Conservation (phyloP, 2,113 vertebrate genomes). For the Sander vitreus region DNA sequence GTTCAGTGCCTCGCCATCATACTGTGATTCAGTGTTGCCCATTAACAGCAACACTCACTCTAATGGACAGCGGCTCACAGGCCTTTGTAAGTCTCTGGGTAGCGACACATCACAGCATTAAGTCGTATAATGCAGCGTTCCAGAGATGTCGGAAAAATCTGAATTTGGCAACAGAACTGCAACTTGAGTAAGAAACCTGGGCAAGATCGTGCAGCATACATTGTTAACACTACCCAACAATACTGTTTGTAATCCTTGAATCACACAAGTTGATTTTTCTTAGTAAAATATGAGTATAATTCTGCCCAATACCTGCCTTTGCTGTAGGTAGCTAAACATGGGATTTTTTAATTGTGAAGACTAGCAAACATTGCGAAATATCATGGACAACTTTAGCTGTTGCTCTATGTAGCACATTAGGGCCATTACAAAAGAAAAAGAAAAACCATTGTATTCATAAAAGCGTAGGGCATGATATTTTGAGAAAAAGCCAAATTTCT, state of each 20-base stretch:
- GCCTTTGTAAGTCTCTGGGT: not conserved
- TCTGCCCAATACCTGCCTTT: not conserved
- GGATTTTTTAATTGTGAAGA: not conserved
- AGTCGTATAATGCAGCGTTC: slow-evolving; percentile 28
- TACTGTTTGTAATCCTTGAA: not conserved
- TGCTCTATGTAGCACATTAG: not conserved
- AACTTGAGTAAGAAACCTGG: not conserved
- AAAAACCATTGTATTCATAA: not conserved
- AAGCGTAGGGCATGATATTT: not conserved
- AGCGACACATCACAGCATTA: not conserved
- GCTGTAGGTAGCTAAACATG: not conserved
- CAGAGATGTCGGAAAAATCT: slow-evolving; percentile 24
- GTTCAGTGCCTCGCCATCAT: slow-evolving; percentile 32
- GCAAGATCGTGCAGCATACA: not conserved
- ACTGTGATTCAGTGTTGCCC: slow-evolving; percentile 34
- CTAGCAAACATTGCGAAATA: not conserved
- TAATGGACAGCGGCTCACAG: slow-evolving; percentile 12
- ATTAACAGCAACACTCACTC: slow-evolving; percentile 33
- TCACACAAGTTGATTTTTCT: not conserved
- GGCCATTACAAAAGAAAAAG: not conserved
- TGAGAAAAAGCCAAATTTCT: not conserved
- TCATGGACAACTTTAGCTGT: not conserved
- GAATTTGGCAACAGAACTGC: not conserved
- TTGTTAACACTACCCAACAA: slow-evolving; percentile 28
- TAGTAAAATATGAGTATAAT: not conserved